A percentile compares a stretch with the other conserved stretches of the same genome.
These are phyloP conservation scores for Nothocercus julius DNA, from an alignment of 2,113 vertebrate genomes.

Conservation along the genomic window DNA sequence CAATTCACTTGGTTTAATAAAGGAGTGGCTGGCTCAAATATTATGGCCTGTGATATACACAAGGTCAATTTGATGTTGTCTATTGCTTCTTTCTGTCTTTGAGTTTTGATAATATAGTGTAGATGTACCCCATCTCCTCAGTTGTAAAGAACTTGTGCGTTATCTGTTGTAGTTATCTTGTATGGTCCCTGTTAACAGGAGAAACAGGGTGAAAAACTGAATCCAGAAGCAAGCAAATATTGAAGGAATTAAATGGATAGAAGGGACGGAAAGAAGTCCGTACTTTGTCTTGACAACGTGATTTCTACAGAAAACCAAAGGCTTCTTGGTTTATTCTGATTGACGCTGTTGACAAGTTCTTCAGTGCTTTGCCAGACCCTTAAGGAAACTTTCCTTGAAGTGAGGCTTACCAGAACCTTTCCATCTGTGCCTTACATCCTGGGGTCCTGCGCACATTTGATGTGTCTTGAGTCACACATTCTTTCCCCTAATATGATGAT, in stretches of 20 bases:
- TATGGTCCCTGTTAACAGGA: neutral
- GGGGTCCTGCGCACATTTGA: neutral
- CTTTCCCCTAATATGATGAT: neutral
- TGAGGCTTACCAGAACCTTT: neutral
- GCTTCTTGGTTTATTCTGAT: neutral
- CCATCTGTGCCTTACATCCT: slow-evolving; percentile 46
- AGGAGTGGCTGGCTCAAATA: neutral
- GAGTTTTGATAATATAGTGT: neutral
- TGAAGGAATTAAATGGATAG: neutral
- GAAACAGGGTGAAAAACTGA: neutral
- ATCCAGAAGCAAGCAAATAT: neutral
- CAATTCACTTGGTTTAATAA: neutral
- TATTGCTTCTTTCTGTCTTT: neutral
- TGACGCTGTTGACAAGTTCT: neutral
- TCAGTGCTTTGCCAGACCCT: neutral
- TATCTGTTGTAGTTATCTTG: neutral
- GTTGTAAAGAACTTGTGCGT: neutral
- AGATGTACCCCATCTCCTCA: neutral
- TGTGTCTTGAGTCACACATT: neutral
- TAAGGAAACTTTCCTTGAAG: neutral
- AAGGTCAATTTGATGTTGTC: neutral
- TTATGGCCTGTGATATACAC: neutral
- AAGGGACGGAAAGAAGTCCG: neutral
- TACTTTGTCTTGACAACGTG: neutral
- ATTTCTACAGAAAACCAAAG: slow-evolving; percentile 34